Evolutionary conservation across 1,140 invertebrate genomes (phyloP), one percentile per base, ranked within the genome.

Genomic region (Leguminivora glycinivorella): DNA sequence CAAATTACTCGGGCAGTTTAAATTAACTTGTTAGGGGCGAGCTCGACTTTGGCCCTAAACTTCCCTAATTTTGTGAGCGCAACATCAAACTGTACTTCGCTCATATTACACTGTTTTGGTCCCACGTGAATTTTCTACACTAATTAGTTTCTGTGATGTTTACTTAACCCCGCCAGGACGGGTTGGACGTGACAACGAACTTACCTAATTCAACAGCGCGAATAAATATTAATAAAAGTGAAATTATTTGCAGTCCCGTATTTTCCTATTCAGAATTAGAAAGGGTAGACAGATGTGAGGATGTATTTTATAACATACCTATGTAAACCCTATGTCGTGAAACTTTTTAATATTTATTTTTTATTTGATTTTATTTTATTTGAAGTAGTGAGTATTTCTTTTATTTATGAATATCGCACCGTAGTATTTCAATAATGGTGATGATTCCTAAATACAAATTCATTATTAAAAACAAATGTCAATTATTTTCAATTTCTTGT

Each of bases 1-100:
- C 84, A 88, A 89, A 89, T 91, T 85, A 91, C 85, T 88, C 81
- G 85, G 83, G 78, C 85, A 91, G 87, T 91, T 91, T 91, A 91
- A 91, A 91, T 91, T 89, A 91, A 91, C 87, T 89, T 91, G 89
- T 89, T 85, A 85, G 80, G 78, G 83, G 70, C 78, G 83, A 83
- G 87, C 86, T 84, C 83, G 87, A 87, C 85, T 86, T 87, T 82
- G 81, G 87, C 83, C 88, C 84, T 87, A 89, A 89, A 91, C 85
- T 89, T 90, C 82, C 79, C 83, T 91, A 90, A 91, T 89, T 89
- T 89, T 87, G 89, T 83, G 85, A 87, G 84, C 83, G 83, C 83
- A 88, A 91, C 87, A 91, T 91, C 86, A 89, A 90, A 90, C 89
- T 91, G 79, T 89, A 84, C 89, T 91, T 86, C 82, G 78, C 75